These are phyloP conservation scores for Potorous gilbertii DNA, from an alignment of 2,797 vertebrate genomes.

Conservation along the genomic window DNA sequence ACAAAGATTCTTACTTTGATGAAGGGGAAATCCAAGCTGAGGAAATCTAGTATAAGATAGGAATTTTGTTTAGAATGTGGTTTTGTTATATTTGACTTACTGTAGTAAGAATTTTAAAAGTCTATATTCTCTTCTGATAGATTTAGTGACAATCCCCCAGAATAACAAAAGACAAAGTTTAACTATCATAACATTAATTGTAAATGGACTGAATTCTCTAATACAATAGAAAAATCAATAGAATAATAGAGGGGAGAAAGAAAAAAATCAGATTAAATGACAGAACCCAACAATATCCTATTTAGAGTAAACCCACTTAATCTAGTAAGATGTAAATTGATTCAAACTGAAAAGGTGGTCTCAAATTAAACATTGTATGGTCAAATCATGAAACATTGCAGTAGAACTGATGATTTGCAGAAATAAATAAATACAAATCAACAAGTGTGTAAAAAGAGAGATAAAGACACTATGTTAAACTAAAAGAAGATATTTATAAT, in stretches of 20 bases:
- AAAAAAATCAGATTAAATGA: too few relatives aligned
- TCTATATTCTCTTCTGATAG: not conserved
- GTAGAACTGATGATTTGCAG: not conserved
- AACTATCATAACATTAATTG: not conserved
- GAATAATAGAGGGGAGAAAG: too few relatives aligned
- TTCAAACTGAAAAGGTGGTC: not conserved
- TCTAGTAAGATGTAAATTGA: not conserved
- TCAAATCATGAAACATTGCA: not conserved
- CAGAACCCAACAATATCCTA: too few relatives aligned
- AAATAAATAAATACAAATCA: not conserved
- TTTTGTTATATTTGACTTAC: not conserved
- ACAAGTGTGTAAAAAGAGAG: not conserved
- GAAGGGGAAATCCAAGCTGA: not conserved
- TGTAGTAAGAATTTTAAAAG: not conserved
- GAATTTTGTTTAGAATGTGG: not conserved
- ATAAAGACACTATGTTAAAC: not conserved
- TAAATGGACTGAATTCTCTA: too few relatives aligned
- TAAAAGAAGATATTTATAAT: not conserved
- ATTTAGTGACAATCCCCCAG: not conserved
- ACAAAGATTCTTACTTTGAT: not conserved
- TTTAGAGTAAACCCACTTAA: not conserved
- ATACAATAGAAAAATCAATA: too few relatives aligned
- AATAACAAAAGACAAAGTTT: not conserved
- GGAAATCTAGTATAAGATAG: not conserved
- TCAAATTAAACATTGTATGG: not conserved